These are phyloP conservation scores for Choreutis nemorana DNA, from an alignment of 2,888 invertebrate genomes.

Conservation along the genomic window DNA sequence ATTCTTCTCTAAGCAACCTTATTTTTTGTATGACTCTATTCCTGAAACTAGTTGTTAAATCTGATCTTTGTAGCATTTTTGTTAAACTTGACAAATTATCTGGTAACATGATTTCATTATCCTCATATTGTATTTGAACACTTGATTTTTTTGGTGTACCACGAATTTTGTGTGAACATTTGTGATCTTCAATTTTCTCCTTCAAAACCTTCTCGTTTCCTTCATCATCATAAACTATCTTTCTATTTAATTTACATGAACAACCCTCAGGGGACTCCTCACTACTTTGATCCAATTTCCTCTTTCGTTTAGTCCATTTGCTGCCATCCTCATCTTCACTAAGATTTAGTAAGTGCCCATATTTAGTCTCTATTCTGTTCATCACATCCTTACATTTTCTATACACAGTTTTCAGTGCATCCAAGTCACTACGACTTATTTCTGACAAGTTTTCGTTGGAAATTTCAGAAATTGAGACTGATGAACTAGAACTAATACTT, in stretches of 20 bases:
- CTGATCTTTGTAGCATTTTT: constrained; percentile 25
- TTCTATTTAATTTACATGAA: constrained; percentile 31
- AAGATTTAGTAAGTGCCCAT: constrained; percentile 40
- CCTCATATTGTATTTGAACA: constrained; percentile 29
- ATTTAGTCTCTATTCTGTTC: constrained; percentile 40
- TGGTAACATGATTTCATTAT: constrained; percentile 22
- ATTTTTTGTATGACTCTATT: constrained; percentile 36
- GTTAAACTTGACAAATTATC: constrained; percentile 27
- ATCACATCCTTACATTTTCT: constrained; percentile 39
- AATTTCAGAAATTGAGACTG: constrained; percentile 3
- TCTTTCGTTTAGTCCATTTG: constrained; percentile 7
- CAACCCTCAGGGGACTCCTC: constrained; percentile 21
- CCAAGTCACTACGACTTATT: constrained; percentile 30
- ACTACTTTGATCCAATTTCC: constrained; percentile 9
- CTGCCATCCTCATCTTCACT: constrained; percentile 11
- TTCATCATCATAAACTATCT: constrained; percentile 46
- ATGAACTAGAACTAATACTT: too few relatives aligned
- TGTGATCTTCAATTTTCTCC: constrained; percentile 21
- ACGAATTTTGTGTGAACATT: constrained; percentile 23
- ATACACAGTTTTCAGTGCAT: constrained; percentile 37
- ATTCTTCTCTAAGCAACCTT: constrained; percentile 25
- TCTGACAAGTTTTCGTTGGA: constrained; percentile 6
- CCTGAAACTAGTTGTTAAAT: constrained; percentile 22
- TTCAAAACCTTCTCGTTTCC: constrained; percentile 27
- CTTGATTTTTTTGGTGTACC: constrained; percentile 11